Evolutionary conservation across 2,113 vertebrate species (phyloP), one percentile per base, ranked within the genome.

Genomic region (Prunella fulvescens): DNA sequence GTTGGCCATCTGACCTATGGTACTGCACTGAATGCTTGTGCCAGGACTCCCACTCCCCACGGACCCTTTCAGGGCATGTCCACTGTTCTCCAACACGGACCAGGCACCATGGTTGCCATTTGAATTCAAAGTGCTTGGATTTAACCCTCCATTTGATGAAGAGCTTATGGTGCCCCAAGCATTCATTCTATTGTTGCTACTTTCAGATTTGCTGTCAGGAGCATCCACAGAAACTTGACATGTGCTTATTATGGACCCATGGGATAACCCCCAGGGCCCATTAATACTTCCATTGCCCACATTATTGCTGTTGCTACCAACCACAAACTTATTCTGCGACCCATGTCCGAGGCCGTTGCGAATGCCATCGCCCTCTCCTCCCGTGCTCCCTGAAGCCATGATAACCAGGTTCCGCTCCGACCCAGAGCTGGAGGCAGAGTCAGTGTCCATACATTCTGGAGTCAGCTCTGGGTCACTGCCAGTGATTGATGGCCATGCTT

Each of bases 61-160:
- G 83, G 98, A 96, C 98, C 99, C 99, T 98, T 98, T 98, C 90
- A 98, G 98, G 98, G 97, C 98, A 98, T 98, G 98, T 98, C 98
- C 98, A 97, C 97, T 98, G 97, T 97, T 98, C 97, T 98, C 99
- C 98, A 98, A 97, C 95, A 98, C 91, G 92, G 98, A 98, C 99
- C 99, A 99, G 99, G 99, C 98, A 98, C 99, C 98, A 90, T 98
- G 98, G 98, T 99, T 99, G 98, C 98, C 98, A 97, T 99, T 99
- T 97, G 99, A 98, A 98, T 98, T 99, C 98, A 99, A 98, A 99
- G 98, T 98, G 98, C 99, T 99, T 98, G 99, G 98, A 98, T 98
- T 99, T 97, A 99, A 98, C 97, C 98, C 99, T 98, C 98, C 98
- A 97, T 98, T 99, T 96, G 98, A 98, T 97, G 98, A 98, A 97